These are phyloP conservation scores for Phrynocephalus guinanensis DNA, from an alignment of 2,797 vertebrate species.

Conservation along the genomic window DNA sequence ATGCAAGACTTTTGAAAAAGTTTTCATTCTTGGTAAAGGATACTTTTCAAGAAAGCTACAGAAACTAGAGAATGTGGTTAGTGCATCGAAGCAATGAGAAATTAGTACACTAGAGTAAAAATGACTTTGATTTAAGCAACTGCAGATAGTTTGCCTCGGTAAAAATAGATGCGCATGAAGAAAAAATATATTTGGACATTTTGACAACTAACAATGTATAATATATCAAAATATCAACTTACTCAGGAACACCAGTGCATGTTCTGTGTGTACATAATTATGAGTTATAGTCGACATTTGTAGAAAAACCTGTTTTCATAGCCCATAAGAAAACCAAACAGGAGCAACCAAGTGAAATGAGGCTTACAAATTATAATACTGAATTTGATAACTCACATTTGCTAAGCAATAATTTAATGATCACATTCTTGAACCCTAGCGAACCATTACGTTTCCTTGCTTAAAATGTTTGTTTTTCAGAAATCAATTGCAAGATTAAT, in stretches of 20 bases:
- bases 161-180: neutral
- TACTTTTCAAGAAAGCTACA: neutral
- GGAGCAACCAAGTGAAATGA: conserved; percentile 28
- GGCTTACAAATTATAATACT: neutral
- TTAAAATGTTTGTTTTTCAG: conserved; percentile 13
- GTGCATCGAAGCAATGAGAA: neutral
- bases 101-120: neutral
- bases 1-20: too few relatives aligned
- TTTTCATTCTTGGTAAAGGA: neutral
- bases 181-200: neutral
- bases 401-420: conserved; percentile 23
- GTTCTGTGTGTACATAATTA: neutral
- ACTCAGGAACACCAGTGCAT: neutral
- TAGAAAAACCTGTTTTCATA: conserved; percentile 4
- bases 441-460: conserved; percentile 31
- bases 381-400: neutral
- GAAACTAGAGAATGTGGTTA: neutral
- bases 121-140: conserved; percentile 3
- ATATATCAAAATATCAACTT: neutral
- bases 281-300: neutral
- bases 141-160: neutral
- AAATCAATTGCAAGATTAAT: too few relatives aligned
- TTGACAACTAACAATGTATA: neutral
- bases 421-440: conserved; percentile 21
- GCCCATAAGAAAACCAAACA: neutral